Evolutionary conservation across 2,113 vertebrate genomes (phyloP).

Genomic region (Osmerus eperlanus): DNA sequence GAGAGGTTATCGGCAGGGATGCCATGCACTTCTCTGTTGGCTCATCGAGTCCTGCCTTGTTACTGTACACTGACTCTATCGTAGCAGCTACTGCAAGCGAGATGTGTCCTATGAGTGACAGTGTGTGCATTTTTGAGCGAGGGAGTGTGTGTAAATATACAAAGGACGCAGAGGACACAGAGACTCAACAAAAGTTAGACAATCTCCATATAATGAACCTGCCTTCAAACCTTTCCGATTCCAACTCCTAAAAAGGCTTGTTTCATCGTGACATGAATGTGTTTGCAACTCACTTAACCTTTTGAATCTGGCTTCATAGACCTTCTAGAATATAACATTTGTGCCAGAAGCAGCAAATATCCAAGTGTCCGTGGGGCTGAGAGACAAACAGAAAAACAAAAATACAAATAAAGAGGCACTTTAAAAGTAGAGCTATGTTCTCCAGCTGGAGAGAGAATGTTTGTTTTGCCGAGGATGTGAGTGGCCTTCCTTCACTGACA

Average conservation of each 20-base stretch:
- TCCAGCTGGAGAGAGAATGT: slow-evolving; percentile 39
- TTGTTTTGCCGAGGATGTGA: slow-evolving; percentile 52
- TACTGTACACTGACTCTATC: slow-evolving; percentile 5
- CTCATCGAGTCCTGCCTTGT: not conserved
- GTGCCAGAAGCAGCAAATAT: not conserved
- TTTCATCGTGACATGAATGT: not conserved
- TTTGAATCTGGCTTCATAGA: not conserved
- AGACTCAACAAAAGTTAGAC: too few relatives aligned
- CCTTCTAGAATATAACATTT: slow-evolving; percentile 2
- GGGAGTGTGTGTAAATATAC: too few relatives aligned
- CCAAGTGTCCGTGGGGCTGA: slow-evolving; percentile 31
- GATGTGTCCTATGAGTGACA: too few relatives aligned
- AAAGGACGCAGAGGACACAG: too few relatives aligned
- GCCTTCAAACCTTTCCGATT: too few relatives aligned
- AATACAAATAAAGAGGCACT: not conserved
- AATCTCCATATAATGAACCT: too few relatives aligned
- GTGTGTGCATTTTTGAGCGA: too few relatives aligned
- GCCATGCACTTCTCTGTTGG: not conserved
- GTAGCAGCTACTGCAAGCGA: not conserved
- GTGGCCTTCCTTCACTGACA: slow-evolving; percentile 45
- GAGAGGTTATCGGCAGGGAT: not conserved
- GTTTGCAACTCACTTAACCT: slow-evolving; percentile 1
- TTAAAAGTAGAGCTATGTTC: slow-evolving; percentile 18
- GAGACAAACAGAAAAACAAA: slow-evolving; percentile 9
- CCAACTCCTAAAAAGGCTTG: not conserved